Percentiles rank a stretch among this genome's conserved stretches.
phyloP scores from a whole-genome alignment of 2,113 vertebrate species.

The Sander vitreus region DNA sequence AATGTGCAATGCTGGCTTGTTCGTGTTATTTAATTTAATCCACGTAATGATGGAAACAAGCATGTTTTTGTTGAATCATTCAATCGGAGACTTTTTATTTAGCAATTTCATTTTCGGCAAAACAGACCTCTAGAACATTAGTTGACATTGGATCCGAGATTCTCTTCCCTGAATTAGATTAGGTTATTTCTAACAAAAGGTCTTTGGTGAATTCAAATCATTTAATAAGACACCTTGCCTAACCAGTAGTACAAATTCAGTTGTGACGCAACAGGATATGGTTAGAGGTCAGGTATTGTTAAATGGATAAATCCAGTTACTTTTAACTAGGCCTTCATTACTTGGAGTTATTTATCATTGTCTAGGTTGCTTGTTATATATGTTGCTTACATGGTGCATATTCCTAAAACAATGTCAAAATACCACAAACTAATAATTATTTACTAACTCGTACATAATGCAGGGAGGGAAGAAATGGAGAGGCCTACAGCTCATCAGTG shows the following conservation, averaged over 20 bases:
- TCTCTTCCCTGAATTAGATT: slow-evolving; percentile 31
- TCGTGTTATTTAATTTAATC: slow-evolving; percentile 39
- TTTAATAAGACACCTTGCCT: slow-evolving; percentile 39
- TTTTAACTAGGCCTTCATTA: neutral
- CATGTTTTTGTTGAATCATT: slow-evolving; percentile 36
- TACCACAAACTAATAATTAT: neutral
- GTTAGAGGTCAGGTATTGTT: neutral
- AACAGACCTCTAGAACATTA: slow-evolving; percentile 7
- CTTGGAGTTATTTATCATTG: slow-evolving; percentile 11
- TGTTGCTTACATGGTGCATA: no score
- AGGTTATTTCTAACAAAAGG: slow-evolving; percentile 31
- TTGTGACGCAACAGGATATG: neutral
- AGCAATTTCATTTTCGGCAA: neutral
- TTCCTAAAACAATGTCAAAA: neutral
- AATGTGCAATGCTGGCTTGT: slow-evolving; percentile 29
- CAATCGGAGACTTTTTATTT: slow-evolving; percentile 14
- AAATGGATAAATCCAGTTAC: slow-evolving; percentile 11
- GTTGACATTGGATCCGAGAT: slow-evolving; percentile 25
- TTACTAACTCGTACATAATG: neutral
- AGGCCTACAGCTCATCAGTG: neutral
- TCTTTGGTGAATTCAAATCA: slow-evolving; percentile 43
- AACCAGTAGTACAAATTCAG: neutral
- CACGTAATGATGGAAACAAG: slow-evolving; percentile 3
- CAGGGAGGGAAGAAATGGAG: neutral
- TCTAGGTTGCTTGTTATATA: no score